Percentiles rank a stretch among this genome's conserved stretches.
phyloP scores from a whole-genome alignment of 2,797 vertebrate species.

The Anguilla anguilla region DNA sequence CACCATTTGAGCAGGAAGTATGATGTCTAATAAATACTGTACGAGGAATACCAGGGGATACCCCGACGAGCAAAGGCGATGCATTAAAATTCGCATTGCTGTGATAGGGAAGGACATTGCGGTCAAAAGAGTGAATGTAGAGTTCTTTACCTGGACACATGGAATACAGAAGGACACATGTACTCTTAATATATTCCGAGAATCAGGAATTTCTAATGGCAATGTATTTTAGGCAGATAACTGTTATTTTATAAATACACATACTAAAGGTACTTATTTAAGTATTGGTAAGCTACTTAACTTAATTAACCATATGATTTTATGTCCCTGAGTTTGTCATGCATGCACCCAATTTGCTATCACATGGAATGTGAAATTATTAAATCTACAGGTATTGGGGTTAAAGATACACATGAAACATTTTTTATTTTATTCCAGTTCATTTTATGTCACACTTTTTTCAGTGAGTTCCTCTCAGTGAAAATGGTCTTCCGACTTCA shows the following conservation, averaged over 20 bases:
- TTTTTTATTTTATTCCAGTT: not conserved
- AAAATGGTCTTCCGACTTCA: not conserved
- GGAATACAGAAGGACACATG: constrained; percentile 64
- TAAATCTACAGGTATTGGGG: not conserved
- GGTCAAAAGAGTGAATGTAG: not conserved
- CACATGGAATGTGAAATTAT: not conserved
- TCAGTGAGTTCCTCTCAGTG: not conserved
- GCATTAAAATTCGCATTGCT: constrained; percentile 70
- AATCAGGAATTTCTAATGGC: constrained; percentile 66
- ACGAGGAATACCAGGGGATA: not conserved
- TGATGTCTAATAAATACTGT: not conserved
- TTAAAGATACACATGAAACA: not conserved
- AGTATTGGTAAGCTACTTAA: not conserved
- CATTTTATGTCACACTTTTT: not conserved
- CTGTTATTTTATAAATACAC: not conserved
- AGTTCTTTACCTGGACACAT: constrained; percentile 61
- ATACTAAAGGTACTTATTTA: not conserved
- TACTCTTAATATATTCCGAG: constrained; percentile 63
- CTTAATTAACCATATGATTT: not conserved
- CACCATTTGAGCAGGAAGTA: not conserved
- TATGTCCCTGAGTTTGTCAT: not conserved
- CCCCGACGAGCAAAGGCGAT: constrained; percentile 45
- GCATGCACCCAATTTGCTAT: not conserved
- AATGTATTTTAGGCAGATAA: not conserved
- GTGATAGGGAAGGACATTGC: not conserved